These are phyloP conservation scores for Dicyrtoma fusca DNA, from an alignment of 2,888 invertebrate genomes.

Conservation along the genomic window DNA sequence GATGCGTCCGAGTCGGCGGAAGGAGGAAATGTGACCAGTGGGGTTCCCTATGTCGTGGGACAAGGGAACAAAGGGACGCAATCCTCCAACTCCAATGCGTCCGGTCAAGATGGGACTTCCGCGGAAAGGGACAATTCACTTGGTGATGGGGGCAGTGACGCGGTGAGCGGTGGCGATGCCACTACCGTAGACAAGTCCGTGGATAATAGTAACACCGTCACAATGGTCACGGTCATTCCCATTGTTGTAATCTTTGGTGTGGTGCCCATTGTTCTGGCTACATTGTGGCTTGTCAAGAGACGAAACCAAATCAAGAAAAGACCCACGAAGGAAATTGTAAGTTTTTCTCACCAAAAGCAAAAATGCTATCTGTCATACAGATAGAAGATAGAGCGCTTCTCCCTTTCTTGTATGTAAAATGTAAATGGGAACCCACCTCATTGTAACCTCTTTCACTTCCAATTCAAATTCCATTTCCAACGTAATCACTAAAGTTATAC, in stretches of 20 bases:
- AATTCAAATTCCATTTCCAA: too few species aligned
- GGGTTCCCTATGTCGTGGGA: too few species aligned
- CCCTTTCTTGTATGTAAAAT: too few species aligned
- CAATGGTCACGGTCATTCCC: slow-evolving; percentile 72
- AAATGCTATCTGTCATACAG: too few species aligned
- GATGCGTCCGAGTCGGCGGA: too few species aligned
- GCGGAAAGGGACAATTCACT: slow-evolving; percentile 13
- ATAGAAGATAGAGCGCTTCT: too few species aligned
- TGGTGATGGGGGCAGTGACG: slow-evolving; percentile 1
- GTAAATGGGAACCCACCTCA: too few species aligned
- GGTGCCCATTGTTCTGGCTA: slow-evolving; percentile 69
- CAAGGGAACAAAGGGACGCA: too few species aligned
- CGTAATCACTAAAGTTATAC: too few species aligned
- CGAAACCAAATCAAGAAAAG: slow-evolving; percentile 64
- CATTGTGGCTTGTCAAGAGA: slow-evolving; percentile 72
- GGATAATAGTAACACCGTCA: slow-evolving; percentile 59
- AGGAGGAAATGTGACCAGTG: too few species aligned
- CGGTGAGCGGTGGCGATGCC: not conserved
- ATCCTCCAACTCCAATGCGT: too few species aligned
- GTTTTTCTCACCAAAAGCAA: slow-evolving; percentile 48
- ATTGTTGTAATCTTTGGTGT: slow-evolving; percentile 72
- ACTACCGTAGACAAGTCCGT: slow-evolving; percentile 9
- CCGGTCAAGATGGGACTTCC: not conserved
- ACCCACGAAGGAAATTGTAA: slow-evolving; percentile 74
- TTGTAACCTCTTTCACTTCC: too few species aligned